Evolutionary conservation across 1,140 invertebrate species (phyloP).

Genomic region (Bombyx mandarina): DNA sequence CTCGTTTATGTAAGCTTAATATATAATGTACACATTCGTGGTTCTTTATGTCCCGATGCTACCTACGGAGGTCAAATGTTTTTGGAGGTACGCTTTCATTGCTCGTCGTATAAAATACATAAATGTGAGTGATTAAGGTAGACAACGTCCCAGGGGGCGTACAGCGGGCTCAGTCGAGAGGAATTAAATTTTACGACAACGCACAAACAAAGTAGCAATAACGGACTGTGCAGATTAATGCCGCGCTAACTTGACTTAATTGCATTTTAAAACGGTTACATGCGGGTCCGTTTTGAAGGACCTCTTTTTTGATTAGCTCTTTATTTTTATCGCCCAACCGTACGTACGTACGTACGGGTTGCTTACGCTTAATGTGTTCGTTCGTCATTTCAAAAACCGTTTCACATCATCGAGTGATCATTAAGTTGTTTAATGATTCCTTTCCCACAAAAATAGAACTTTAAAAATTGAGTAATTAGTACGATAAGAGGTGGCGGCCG

Average conservation of each 20-base stretch:
- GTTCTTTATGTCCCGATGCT: too few species aligned
- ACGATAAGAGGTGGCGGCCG: constrained; percentile 43
- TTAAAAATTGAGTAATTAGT: constrained; percentile 35
- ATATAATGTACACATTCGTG: too few species aligned
- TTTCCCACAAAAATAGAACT: constrained; percentile 17
- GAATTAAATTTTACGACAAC: constrained; percentile 44
- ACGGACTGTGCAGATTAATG: constrained; percentile 18
- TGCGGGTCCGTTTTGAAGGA: constrained; percentile 23
- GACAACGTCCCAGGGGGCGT: constrained; percentile 38
- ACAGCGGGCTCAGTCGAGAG: constrained; percentile 27
- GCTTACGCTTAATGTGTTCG: not conserved
- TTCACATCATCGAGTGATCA: not conserved
- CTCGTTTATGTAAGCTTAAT: too few species aligned
- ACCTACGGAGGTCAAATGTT: constrained; percentile 15
- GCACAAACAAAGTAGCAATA: constrained; percentile 37
- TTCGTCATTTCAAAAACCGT: not conserved
- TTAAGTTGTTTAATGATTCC: not conserved
- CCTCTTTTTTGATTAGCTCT: constrained; percentile 19
- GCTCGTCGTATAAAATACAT: constrained; percentile 54
- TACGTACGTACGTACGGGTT: too few species aligned
- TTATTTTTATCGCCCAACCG: constrained; percentile 10
- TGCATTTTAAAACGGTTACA: constrained; percentile 35
- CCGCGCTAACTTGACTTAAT: constrained; percentile 32
- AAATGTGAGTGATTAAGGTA: constrained; percentile 62
- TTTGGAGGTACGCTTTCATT: constrained; percentile 45